Conservation (phyloP, 2,113 vertebrate species). For the Protobothrops mucrosquamatus region DNA sequence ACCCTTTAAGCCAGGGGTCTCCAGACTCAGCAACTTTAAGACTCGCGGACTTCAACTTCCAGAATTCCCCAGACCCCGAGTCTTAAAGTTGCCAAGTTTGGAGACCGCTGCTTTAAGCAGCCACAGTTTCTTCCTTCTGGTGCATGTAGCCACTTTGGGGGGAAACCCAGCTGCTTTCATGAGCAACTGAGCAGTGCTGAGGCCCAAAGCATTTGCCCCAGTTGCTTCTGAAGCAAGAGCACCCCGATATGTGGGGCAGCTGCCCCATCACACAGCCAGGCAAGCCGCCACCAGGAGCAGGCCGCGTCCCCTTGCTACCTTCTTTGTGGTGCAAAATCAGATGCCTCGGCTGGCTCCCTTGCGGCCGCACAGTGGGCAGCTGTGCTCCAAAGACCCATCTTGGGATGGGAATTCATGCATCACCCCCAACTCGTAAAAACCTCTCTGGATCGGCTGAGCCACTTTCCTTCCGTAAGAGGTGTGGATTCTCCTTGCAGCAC, state of each 20-base stretch:
- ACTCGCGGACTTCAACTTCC: too few relatives aligned
- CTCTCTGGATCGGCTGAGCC: background rate
- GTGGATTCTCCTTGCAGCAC: conserved; percentile 41
- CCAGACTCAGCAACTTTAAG: too few relatives aligned
- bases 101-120: background rate
- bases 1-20: too few relatives aligned
- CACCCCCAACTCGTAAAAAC: background rate
- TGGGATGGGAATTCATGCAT: background rate
- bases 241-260: fast-evolving
- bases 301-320: background rate
- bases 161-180: background rate
- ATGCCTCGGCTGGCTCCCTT: background rate
- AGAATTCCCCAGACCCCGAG: too few relatives aligned
- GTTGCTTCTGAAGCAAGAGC: background rate
- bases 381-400: background rate
- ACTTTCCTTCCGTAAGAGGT: conserved; percentile 65
- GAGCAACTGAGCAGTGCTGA: background rate
- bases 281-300: background rate
- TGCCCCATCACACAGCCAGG: background rate
- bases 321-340: background rate
- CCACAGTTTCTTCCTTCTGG: background rate
- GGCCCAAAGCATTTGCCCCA: background rate
- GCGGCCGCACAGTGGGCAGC: background rate
- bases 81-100: background rate
- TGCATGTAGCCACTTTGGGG: background rate